phyloP scores from a whole-genome alignment of 2,113 vertebrate genomes.

The Petrocephalus microphthalmus region DNA sequence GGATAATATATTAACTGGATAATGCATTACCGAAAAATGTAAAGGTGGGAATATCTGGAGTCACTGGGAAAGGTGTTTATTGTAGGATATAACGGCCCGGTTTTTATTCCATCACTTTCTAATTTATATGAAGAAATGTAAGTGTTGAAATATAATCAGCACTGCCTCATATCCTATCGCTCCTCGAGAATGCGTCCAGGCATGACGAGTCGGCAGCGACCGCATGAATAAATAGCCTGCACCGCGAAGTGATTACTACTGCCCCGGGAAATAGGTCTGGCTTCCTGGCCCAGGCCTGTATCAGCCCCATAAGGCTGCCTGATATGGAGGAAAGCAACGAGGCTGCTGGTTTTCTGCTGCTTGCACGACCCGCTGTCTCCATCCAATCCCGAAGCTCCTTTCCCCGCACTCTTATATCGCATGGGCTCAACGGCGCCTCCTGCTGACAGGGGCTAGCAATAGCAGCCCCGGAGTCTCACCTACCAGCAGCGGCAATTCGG shows the following conservation, averaged over 20 bases:
- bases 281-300: constrained; percentile 29
- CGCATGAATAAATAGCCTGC: constrained; percentile 37
- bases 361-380: neutral
- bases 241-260: constrained; percentile 42
- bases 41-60: neutral
- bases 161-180: neutral
- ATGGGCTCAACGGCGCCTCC: constrained; percentile 10
- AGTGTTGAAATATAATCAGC: neutral
- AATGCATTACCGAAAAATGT: neutral
- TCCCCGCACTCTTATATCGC: constrained; percentile 21
- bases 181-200: constrained; percentile 24
- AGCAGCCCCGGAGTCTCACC: constrained; percentile 26
- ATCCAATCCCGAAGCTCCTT: constrained; percentile 16
- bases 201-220: constrained; percentile 26
- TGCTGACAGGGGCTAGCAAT: neutral
- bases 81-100: neutral
- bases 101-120: neutral
- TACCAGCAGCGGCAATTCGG: neutral
- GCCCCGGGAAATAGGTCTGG: constrained; percentile 46
- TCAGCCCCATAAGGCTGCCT: constrained; percentile 34
- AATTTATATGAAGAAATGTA: neutral
- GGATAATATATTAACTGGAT: neutral
- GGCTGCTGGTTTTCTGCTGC: neutral
- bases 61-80: neutral
- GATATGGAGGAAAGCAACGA: constrained; percentile 38